Evolutionary conservation across 2,888 invertebrate genomes (phyloP).

Genomic region (Nephrocerus scutellatus): DNA sequence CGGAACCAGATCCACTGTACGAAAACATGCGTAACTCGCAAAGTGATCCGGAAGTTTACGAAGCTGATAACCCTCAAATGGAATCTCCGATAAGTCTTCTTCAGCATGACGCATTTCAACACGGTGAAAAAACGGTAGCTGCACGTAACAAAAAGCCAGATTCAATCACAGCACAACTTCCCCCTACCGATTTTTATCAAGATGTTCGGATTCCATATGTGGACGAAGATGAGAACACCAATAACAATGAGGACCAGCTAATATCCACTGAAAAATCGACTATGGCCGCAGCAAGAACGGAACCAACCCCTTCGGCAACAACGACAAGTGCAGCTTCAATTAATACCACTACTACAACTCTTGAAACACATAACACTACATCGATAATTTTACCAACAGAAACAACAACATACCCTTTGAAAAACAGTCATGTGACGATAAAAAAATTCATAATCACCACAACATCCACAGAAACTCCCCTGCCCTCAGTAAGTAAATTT

Average conservation of each 20-base stretch:
- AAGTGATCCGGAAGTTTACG: slow-evolving; percentile 10
- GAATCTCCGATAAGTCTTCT: slow-evolving; percentile 18
- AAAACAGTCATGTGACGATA: slow-evolving; percentile 13
- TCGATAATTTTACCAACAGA: slow-evolving; percentile 1
- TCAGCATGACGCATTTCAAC: slow-evolving; percentile 8
- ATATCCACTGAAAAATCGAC: slow-evolving; percentile 9
- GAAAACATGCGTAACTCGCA: slow-evolving; percentile 26
- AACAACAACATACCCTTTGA: slow-evolving; percentile 11
- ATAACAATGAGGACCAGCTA: slow-evolving; percentile 10
- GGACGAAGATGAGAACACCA: slow-evolving; percentile 17
- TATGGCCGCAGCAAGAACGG: background rate
- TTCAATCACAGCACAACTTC: slow-evolving; percentile 42
- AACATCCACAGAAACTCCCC: slow-evolving; percentile 25
- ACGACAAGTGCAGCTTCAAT: slow-evolving; percentile 9
- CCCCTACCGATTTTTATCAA: slow-evolving; percentile 34
- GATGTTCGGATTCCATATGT: slow-evolving; percentile 31
- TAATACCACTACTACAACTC: slow-evolving; percentile 5
- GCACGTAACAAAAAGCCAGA: slow-evolving; percentile 26
- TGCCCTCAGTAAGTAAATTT: slow-evolving; percentile 28
- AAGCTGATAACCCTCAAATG: slow-evolving; percentile 17
- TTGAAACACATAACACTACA: slow-evolving; percentile 2
- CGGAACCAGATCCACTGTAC: slow-evolving; percentile 51
- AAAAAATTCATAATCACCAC: slow-evolving; percentile 5
- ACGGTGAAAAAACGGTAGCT: slow-evolving; percentile 16
- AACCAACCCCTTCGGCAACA: slow-evolving; percentile 1